Evolutionary conservation across 2,888 invertebrate species (phyloP), one percentile per base, ranked within the genome.

Genomic region (Boloria euphrosyne): DNA sequence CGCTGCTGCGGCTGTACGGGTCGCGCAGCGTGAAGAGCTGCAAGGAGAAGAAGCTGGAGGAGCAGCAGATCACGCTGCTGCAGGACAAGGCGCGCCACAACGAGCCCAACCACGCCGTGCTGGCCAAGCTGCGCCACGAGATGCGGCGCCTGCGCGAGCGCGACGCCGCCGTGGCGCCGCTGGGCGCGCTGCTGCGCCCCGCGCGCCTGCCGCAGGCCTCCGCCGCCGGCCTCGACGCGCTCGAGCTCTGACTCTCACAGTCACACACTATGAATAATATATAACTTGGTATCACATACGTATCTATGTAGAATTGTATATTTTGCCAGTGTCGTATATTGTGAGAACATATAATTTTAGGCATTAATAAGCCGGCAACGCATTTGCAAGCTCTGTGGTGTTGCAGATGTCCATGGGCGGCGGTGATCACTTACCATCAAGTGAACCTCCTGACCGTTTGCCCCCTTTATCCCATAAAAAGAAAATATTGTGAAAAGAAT

Each of bases 31-130:
- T 97, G 17, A 97, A 97, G 85, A 96, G 96, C 68, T 96, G 97
- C 80, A 97, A 97, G 80, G 98, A 98, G 85, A 97, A 97, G 88
- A 98, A 98, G 86, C 94, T 96, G 74, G 96, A 98, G 78, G 98
- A 98, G 77, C 97, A 98, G 82, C 97, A 98, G 90, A 98, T 98
- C 65, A 98, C 98, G 0, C 93, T 97, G 46, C 89, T 98, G n/a
- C 91, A 91, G 65, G 91, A 96, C 80, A 96, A 97, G 86, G 98
- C 98, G 4, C 95, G 96, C 0, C 95, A 96, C 55, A 97, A 98
- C 92, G 96, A 96, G 75, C 98, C 98, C 27, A 98, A 98, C 89
- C 95, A 96, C 87, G 97, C 97, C 0, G 98, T 98, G 74, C 93
- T 98, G 27, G 95, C 95, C 68, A 98, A 98, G 78, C 92, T 98